Evolutionary conservation across 92 coral and sea anemone species (phyloP).

Genomic region (Bergia sp.): DNA sequence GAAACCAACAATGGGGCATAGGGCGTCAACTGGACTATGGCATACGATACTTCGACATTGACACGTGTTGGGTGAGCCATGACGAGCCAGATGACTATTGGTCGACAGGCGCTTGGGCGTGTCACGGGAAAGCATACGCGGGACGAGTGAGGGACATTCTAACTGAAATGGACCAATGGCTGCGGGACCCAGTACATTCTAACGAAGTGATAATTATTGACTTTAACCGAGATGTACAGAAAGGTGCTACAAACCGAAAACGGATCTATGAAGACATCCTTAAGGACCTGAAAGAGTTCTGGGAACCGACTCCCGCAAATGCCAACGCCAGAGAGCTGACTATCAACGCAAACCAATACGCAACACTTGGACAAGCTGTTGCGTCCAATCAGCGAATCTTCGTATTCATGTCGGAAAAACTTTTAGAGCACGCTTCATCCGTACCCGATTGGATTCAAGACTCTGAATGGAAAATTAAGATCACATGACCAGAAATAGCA

Average conservation of each 20-base stretch:
- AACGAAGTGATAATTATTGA: slow-evolving; percentile 62
- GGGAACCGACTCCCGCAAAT: slow-evolving; percentile 53
- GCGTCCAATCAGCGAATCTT: slow-evolving; percentile 48
- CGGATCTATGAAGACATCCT: slow-evolving; percentile 48
- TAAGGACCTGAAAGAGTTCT: slow-evolving; percentile 38
- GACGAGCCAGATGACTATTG: slow-evolving; percentile 33
- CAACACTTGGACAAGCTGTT: slow-evolving; percentile 55
- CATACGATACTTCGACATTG: slow-evolving; percentile 70
- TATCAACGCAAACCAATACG: slow-evolving; percentile 46
- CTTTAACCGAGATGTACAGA: slow-evolving; percentile 59
- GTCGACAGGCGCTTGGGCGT: slow-evolving; percentile 56
- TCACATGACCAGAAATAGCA: slow-evolving; percentile 52
- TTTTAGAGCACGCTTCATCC: neutral
- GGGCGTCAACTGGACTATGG: slow-evolving; percentile 59
- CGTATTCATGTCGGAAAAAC: slow-evolving; percentile 49
- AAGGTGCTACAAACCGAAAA: slow-evolving; percentile 10
- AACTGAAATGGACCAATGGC: slow-evolving; percentile 61
- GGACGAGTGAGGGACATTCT: slow-evolving; percentile 57
- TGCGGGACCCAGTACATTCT: slow-evolving; percentile 44
- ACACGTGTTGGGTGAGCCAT: slow-evolving; percentile 60
- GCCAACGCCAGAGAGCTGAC: slow-evolving; percentile 28
- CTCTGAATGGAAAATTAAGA: slow-evolving; percentile 40
- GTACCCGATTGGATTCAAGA: slow-evolving; percentile 43
- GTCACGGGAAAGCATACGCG: slow-evolving; percentile 56
- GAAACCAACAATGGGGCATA: slow-evolving; percentile 61